Percentiles rank a stretch among this genome's conserved stretches.
Conservation (phyloP, 2,797 vertebrate species). For the Merluccius polli region DNA sequence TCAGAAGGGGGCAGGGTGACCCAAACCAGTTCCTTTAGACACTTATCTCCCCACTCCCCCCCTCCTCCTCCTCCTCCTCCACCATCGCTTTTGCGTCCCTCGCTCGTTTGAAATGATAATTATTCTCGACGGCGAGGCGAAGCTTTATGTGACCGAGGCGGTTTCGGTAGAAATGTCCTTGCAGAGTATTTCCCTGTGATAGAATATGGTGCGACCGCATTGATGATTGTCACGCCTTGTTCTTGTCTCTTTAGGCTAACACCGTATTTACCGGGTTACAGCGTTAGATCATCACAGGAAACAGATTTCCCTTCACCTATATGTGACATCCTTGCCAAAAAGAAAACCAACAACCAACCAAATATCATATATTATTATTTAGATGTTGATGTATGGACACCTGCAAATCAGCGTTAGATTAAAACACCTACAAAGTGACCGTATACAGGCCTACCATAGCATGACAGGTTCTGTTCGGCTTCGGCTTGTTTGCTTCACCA, state of each 20-base stretch:
- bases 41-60: constrained; percentile 51
- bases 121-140: constrained; percentile 47
- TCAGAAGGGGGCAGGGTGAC: constrained; percentile 65
- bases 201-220: constrained; percentile 28
- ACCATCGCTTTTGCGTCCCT: constrained; percentile 54
- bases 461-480: no score
- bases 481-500: neutral
- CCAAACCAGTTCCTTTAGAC: constrained; percentile 51
- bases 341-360: no score
- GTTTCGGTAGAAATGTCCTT: constrained; percentile 44
- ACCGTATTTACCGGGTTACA: constrained; percentile 2
- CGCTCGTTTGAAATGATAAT: constrained; percentile 68
- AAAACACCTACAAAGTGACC: constrained; percentile 18
- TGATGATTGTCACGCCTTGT: constrained; percentile 21
- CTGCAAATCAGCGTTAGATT: constrained; percentile 50
- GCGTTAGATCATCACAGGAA: neutral
- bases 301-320: neutral
- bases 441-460: constrained; percentile 26
- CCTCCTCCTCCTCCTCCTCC: constrained; percentile 38
- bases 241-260: constrained; percentile 21
- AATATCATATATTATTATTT: neutral
- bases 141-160: constrained; percentile 44
- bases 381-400: constrained; percentile 34
- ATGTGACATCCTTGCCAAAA: constrained; percentile 25
- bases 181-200: constrained; percentile 20